Base-by-base conservation (phyloP, 2,888 invertebrate species). In the Neoascia interrupta region DNA sequence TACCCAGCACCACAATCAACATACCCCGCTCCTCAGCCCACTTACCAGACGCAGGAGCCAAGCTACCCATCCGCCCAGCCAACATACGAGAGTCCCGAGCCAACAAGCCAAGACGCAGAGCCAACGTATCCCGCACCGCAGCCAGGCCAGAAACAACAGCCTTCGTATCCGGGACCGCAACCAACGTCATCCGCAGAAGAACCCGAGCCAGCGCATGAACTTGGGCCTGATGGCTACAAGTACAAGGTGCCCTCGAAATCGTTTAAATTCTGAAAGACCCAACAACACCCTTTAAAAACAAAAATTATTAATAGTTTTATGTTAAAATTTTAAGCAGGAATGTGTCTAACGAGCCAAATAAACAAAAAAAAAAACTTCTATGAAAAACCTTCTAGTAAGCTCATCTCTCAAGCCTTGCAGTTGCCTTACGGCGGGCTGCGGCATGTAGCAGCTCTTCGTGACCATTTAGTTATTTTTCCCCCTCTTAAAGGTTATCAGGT, bases 141-240 rank as follows among this genome's bases (percentile, higher is more conserved):
- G 11, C 64, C 81, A 18, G 63, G 1, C 15, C 1, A 18, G 21
- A 23, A 47, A 2, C 15, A 15, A 6, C 15, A 28, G 8, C 43
- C 37, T 37, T 36, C 31, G 8, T 31, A 31, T 43, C 41, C 68
- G 13, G 51, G 37, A 11, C 5, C 60, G 31, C 31, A 31, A 31
- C 8, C 31, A 31, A 31, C 31, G 10, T 26, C 4, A 4, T n/a
- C 8, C 8, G 3, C 31, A 8, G 18, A 63, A 3, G 81, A 81
- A 16, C 81, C 82, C 1, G 70, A 76, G 41, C 82, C 76, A 1
- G 73, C 69, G 4, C 68, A 72, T 28, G 73, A 76, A 10, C 64
- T 83, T 2, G 88, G 88, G 26, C 85, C 85, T 26, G 88, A 88
- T 81, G 88, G 88, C 37, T 88, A 88, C 81, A 87, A 87, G 69